Conservation (phyloP, 2,888 invertebrate species). For the Ashinkailepas kermadecensis region DNA sequence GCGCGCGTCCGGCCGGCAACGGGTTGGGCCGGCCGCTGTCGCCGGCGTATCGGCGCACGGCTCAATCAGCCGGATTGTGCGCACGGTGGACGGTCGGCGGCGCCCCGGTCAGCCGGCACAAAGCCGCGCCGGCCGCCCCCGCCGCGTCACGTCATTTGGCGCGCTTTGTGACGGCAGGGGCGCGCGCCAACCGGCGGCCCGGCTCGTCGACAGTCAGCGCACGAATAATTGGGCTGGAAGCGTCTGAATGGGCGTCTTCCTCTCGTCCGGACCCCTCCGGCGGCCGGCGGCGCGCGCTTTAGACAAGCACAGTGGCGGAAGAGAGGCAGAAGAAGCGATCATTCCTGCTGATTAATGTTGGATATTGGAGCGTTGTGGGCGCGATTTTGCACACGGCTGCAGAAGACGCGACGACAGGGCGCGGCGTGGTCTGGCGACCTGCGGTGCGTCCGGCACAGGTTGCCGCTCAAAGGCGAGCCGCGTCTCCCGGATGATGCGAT, state of each 20-base stretch:
- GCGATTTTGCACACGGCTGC: neutral
- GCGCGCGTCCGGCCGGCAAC: neutral
- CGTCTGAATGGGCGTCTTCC: conserved; percentile 6
- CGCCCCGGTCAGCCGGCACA: neutral
- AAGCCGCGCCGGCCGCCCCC: conserved; percentile 7
- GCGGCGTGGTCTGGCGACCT: neutral
- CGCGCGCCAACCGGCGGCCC: neutral
- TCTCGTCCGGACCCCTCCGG: neutral
- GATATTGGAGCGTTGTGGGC: neutral
- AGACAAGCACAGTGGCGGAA: neutral
- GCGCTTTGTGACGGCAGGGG: conserved; percentile 20
- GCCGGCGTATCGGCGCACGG: neutral
- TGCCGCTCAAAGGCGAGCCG: neutral
- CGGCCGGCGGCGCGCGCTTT: neutral
- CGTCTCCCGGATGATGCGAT: neutral
- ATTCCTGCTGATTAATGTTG: neutral
- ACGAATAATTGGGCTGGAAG: conserved; percentile 18
- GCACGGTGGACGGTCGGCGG: neutral
- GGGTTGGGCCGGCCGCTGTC: neutral
- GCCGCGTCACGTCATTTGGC: conserved; percentile 16
- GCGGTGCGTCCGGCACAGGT: neutral
- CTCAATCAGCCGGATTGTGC: conserved; percentile 10
- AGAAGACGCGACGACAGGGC: neutral
- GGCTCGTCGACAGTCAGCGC: neutral
- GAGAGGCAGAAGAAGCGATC: neutral